Evolutionary conservation across 2,113 vertebrate species (phyloP).

Genomic region (Astur gentilis): DNA sequence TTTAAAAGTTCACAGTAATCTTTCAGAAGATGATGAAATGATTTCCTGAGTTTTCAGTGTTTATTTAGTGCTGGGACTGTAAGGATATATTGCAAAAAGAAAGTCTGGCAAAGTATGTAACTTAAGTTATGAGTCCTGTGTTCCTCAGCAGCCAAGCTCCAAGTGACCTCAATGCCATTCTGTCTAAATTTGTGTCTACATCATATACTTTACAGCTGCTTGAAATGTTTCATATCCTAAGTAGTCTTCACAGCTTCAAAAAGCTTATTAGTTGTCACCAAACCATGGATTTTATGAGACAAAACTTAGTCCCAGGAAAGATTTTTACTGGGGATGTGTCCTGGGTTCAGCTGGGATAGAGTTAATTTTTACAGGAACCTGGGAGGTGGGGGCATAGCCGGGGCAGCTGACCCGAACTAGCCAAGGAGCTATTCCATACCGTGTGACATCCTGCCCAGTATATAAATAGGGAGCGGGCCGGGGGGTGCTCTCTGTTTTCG

Average conservation of each 20-base stretch:
- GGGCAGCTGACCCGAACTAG: no score
- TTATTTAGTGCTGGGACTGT: neutral
- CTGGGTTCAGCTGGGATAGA: no score
- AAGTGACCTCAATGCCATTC: neutral
- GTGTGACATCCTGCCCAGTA: no score
- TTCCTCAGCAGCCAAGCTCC: neutral
- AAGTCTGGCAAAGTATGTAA: neutral
- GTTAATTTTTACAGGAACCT: no score
- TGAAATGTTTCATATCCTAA: neutral
- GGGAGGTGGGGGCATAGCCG: no score
- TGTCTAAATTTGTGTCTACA: neutral
- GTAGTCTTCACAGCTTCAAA: neutral
- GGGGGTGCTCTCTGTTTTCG: no score
- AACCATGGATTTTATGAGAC: neutral
- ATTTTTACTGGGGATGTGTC: neutral
- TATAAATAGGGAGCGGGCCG: no score
- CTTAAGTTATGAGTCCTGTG: neutral
- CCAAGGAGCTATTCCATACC: no score
- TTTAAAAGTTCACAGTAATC: neutral
- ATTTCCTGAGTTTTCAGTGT: neutral
- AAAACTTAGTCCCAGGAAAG: neutral
- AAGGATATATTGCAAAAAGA: neutral
- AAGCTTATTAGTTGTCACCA: neutral
- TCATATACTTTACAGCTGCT: neutral
- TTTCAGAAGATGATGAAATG: neutral